Conservation (phyloP, 2,888 invertebrate species). For the Litoditis marina region DNA sequence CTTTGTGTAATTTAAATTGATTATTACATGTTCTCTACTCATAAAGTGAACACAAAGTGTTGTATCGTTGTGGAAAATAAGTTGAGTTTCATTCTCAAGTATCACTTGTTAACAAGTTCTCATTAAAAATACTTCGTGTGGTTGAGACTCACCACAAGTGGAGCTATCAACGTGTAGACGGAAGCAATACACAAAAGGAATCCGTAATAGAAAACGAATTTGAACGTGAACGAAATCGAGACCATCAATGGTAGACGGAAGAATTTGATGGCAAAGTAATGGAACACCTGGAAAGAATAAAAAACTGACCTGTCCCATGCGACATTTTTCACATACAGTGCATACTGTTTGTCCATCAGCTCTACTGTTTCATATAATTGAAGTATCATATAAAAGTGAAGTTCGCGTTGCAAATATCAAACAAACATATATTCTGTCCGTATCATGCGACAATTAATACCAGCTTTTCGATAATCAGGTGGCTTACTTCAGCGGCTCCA, state of each 20-base stretch:
- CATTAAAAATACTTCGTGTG: not conserved
- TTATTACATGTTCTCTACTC: too few relatives aligned
- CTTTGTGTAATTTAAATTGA: too few relatives aligned
- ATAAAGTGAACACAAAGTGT: too few relatives aligned
- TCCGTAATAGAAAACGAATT: constrained; percentile 56
- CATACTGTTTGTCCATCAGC: too few relatives aligned
- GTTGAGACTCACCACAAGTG: constrained; percentile 36
- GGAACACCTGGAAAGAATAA: constrained; percentile 49
- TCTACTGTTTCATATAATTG: too few relatives aligned
- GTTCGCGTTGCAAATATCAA: too few relatives aligned
- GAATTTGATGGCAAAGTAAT: constrained; percentile 56
- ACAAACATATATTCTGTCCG: too few relatives aligned
- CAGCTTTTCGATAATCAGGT: not conserved
- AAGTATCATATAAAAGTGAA: too few relatives aligned
- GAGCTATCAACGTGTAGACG: constrained; percentile 51
- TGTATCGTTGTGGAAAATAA: not conserved
- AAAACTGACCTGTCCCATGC: too few relatives aligned
- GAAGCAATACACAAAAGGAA: constrained; percentile 53
- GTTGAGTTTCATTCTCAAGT: not conserved
- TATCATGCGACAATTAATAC: too few relatives aligned
- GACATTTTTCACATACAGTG: too few relatives aligned
- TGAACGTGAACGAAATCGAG: constrained; percentile 47
- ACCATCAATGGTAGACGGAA: constrained; percentile 43
- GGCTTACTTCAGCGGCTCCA: constrained; percentile 52
- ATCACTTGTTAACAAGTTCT: too few relatives aligned